Conservation (phyloP, 1,140 invertebrate species). For the Maniola jurtina region DNA sequence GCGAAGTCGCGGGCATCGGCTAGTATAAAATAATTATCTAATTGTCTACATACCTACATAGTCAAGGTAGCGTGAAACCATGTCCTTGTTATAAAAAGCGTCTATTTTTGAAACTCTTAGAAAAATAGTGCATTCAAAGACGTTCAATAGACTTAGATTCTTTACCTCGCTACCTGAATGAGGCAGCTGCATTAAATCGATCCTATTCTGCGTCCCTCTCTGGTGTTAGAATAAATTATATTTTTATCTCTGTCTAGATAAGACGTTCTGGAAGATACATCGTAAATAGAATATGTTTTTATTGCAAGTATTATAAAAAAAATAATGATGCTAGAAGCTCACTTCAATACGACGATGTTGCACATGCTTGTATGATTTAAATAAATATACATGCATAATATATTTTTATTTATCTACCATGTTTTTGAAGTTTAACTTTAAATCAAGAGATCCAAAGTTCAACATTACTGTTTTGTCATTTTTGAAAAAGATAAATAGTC, state of each 20-base stretch:
- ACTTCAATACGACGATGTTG: too few relatives aligned
- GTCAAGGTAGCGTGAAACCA: constrained; percentile 4
- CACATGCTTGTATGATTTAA: not conserved
- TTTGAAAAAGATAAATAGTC: too few relatives aligned
- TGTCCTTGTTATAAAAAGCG: constrained; percentile 12
- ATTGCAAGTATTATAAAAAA: not conserved
- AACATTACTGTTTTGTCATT: too few relatives aligned
- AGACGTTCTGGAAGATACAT: constrained; percentile 16
- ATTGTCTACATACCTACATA: not conserved
- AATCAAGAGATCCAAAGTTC: too few relatives aligned
- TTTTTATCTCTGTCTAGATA: constrained; percentile 42
- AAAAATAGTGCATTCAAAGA: constrained; percentile 31
- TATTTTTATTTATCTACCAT: too few relatives aligned
- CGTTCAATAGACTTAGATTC: constrained; percentile 43
- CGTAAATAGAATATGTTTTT: not conserved
- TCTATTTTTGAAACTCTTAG: constrained; percentile 17
- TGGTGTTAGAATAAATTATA: constrained; percentile 25
- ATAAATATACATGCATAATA: not conserved
- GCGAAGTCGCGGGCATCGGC: too few relatives aligned
- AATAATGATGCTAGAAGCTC: not conserved
- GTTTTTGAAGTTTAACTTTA: too few relatives aligned
- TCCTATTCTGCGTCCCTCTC: constrained; percentile 40
- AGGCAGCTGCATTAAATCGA: constrained; percentile 65
- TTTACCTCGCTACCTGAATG: constrained; percentile 52
- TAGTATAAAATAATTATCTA: not conserved